Percentiles rank a stretch among this genome's conserved stretches.
phyloP scores from a whole-genome alignment of 2,113 vertebrate genomes.

The Myiozetetes cayanensis region DNA sequence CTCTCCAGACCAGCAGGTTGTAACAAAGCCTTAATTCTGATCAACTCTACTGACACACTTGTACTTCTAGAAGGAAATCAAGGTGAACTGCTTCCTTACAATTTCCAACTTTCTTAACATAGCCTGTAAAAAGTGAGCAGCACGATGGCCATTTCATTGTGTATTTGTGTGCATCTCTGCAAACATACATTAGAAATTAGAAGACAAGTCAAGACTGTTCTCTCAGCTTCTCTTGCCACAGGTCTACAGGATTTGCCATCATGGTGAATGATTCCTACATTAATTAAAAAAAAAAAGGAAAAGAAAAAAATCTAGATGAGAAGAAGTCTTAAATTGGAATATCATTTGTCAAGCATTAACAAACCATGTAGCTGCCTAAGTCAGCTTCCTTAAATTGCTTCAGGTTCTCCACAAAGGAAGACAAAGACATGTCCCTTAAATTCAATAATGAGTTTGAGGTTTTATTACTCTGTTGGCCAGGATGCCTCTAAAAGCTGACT shows the following conservation, averaged over 20 bases:
- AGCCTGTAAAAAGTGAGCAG: background rate
- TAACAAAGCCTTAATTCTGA: background rate
- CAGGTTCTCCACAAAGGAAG: background rate
- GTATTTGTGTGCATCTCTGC: background rate
- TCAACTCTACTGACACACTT: background rate
- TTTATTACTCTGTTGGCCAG: background rate
- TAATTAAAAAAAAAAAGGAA: background rate
- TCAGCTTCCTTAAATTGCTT: background rate
- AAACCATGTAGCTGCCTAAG: background rate
- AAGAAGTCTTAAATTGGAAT: background rate
- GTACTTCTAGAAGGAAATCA: background rate
- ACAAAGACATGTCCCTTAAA: background rate
- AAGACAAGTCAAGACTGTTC: background rate
- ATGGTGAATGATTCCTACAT: background rate
- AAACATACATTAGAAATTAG: background rate
- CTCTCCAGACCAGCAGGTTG: background rate
- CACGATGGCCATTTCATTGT: rapidly evolving
- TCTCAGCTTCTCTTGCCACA: rapidly evolving
- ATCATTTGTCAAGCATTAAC: background rate
- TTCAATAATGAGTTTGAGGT: background rate
- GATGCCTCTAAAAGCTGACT: background rate
- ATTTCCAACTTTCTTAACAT: background rate
- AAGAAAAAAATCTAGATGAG: background rate
- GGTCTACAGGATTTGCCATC: background rate
- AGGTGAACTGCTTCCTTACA: background rate